Percentiles rank a stretch among this genome's conserved stretches.
These are phyloP conservation scores for Helogale parvula DNA, from an alignment of 2,113 vertebrate genomes.

Conservation along the genomic window DNA sequence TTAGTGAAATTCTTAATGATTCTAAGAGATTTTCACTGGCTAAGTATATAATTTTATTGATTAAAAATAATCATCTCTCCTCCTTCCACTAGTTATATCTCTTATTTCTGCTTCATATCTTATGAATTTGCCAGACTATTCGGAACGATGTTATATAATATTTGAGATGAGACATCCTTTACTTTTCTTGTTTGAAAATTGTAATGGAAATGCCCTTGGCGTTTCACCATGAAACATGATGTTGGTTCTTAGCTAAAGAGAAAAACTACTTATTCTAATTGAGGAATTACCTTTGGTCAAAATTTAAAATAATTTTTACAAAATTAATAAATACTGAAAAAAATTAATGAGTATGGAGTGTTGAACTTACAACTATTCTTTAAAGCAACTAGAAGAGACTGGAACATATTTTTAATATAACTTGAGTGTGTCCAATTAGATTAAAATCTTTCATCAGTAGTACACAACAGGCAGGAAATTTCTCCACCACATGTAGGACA, in stretches of 20 bases:
- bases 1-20: slow-evolving; percentile 19
- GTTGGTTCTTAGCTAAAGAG: background rate
- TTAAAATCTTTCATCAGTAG: slow-evolving; percentile 20
- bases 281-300: background rate
- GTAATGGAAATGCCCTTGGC: background rate
- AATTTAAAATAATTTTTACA: background rate
- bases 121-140: background rate
- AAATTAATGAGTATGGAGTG: background rate
- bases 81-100: background rate
- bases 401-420: slow-evolving; percentile 28
- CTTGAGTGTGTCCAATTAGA: slow-evolving; percentile 31
- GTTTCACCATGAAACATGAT: background rate
- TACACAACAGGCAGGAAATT: slow-evolving; percentile 2
- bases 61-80: background rate
- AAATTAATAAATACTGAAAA: background rate
- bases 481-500: slow-evolving; percentile 5
- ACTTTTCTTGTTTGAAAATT: background rate
- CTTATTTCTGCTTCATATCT: slow-evolving; percentile 18
- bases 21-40: background rate
- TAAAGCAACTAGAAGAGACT: slow-evolving; percentile 17
- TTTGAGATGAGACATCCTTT: background rate
- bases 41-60: slow-evolving; percentile 9
- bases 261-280: slow-evolving; percentile 3
- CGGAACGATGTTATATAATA: background rate
- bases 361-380: slow-evolving; percentile 45